phyloP scores from a whole-genome alignment of 2,888 invertebrate genomes.

The Diarsia dahlii region DNA sequence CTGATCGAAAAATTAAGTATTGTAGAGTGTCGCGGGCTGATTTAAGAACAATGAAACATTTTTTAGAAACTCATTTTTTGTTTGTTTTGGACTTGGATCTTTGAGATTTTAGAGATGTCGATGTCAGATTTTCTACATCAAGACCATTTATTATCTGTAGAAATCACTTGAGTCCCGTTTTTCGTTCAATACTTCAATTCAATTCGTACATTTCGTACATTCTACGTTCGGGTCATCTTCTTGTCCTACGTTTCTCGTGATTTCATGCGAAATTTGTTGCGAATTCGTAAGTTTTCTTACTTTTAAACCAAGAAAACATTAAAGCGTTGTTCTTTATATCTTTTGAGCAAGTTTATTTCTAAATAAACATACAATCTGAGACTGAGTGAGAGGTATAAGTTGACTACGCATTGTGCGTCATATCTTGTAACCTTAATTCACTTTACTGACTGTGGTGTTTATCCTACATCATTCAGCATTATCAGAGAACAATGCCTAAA shows the following conservation, averaged over 20 bases:
- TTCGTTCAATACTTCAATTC: not conserved
- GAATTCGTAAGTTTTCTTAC: constrained; percentile 4
- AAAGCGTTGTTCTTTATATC: not conserved
- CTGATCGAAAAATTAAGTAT: not conserved
- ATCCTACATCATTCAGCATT: constrained; percentile 33
- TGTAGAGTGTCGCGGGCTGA: not conserved
- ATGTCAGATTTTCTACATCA: not conserved
- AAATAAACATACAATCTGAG: not conserved
- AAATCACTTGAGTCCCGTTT: not conserved
- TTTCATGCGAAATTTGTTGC: constrained; percentile 11
- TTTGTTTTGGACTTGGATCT: not conserved
- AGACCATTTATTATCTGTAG: constrained; percentile 3
- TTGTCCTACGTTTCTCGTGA: not conserved
- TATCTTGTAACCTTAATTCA: constrained; percentile 52
- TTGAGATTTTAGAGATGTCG: not conserved
- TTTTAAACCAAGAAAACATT: constrained; percentile 16
- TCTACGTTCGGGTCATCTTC: not conserved
- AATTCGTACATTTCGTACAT: not conserved
- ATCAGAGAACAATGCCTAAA: constrained; percentile 83
- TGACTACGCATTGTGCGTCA: constrained; percentile 62
- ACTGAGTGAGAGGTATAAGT: not conserved
- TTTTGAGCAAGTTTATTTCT: not conserved
- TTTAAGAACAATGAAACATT: not conserved
- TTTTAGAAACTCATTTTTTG: not conserved
- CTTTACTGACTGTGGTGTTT: constrained; percentile 25